Base-by-base conservation (phyloP, 1,140 invertebrate species). In the Drosophila elegans region DNA sequence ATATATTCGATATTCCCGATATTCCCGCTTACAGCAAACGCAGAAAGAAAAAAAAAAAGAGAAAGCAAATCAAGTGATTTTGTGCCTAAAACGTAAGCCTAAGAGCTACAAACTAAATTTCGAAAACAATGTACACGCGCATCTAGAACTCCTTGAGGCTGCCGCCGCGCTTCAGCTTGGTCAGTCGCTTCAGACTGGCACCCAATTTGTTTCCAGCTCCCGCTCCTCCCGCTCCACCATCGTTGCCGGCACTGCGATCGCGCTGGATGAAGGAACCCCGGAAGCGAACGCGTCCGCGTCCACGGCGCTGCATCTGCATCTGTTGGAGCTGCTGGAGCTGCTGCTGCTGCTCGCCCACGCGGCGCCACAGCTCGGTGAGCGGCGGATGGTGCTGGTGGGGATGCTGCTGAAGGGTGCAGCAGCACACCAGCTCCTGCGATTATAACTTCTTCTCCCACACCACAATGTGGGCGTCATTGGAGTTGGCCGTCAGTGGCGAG, bases 371-470 rank as follows among this genome's bases (percentile, higher is more conserved):
- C 13, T 86, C 78, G 9, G 69, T 66, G 11, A 83, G 59, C 4
- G 83, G 82, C 27, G 79, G 78, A 34, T 86, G 74, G 41, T 74
- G 84, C 67, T 81, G 80, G 53, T 86, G 83, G n/a, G 79, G 79
- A 39, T 88, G 82, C 75, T 86, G 79, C 72, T 86, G 83, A 36
- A 85, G 60, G 25, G 78, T 86, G 61, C 83, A 88, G 55, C 88
- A 90, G 82, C 90, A 91, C 85, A 88, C 82, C 68, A 82, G 73
- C 90, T 91, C 90, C 90, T 81, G 74, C 61, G 90, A 91, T 94
- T 93, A 97, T 94, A 97, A 95, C 88, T 97, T 97, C 94, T 97
- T 96, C 93, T 98, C 97, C 97, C 97, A 98, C 10, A 98, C 94
- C 38, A 98, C 95, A 75, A 97, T 95, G 93, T 97, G 96, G 11